phyloP scores from a whole-genome alignment of 2,888 invertebrate species.

The Helobdella robusta region DNA sequence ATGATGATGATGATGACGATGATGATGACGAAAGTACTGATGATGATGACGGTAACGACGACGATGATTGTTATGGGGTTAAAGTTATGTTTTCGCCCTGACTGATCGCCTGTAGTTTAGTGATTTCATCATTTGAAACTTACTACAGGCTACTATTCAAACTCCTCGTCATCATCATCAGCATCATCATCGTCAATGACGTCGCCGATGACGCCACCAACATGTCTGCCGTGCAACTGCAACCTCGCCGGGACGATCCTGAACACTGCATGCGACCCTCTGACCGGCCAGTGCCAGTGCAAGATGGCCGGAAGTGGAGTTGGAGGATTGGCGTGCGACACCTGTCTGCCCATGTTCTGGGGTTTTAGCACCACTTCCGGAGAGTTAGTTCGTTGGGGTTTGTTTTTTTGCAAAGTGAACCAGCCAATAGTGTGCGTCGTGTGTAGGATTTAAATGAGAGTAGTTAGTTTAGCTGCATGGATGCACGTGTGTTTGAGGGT shows the following conservation, averaged over 20 bases:
- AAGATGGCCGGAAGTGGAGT: slow-evolving; percentile 39
- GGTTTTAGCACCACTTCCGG: slow-evolving; percentile 6
- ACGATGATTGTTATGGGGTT: too few species aligned
- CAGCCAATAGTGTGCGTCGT: too few species aligned
- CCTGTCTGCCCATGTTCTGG: slow-evolving; percentile 36
- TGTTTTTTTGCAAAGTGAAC: too few species aligned
- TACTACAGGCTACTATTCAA: slow-evolving; percentile 6
- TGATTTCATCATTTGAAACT: too few species aligned
- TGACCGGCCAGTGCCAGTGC: slow-evolving; percentile 46
- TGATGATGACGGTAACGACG: slow-evolving; percentile 23
- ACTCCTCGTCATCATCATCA: not conserved
- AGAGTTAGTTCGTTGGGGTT: slow-evolving; percentile 2
- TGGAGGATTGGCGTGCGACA: slow-evolving; percentile 41
- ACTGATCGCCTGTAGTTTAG: too few species aligned
- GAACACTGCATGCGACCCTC: slow-evolving; percentile 39
- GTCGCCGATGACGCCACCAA: slow-evolving; percentile 33
- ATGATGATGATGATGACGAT: slow-evolving; percentile 22
- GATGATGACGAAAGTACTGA: slow-evolving; percentile 25
- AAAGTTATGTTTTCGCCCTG: too few species aligned
- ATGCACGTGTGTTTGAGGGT: too few species aligned
- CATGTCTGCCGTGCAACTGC: slow-evolving; percentile 44
- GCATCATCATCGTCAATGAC: too few species aligned
- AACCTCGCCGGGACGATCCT: slow-evolving; percentile 37
- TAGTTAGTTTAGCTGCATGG: too few species aligned
- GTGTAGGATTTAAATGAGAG: too few species aligned